Conservation (phyloP, 2,888 invertebrate genomes). For the Lasioglossum villosulum region DNA sequence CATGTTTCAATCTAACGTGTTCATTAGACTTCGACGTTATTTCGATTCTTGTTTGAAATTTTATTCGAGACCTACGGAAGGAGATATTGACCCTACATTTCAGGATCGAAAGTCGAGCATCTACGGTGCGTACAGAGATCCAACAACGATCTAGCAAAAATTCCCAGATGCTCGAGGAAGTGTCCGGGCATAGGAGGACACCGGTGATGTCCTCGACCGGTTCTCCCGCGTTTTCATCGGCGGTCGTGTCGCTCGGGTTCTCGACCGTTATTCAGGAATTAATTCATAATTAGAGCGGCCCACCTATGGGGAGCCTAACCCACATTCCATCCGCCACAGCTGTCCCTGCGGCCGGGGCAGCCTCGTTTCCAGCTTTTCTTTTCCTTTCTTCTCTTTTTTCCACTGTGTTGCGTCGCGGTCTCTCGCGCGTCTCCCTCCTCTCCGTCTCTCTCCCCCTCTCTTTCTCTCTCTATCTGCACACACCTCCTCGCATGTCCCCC, state of each 20-base stretch:
- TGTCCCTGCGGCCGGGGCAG: slow-evolving; percentile 70
- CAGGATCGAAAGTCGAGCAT: too few species aligned
- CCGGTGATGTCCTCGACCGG: slow-evolving; percentile 54
- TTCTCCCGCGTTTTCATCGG: slow-evolving; percentile 70
- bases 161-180: background rate
- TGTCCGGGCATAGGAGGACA: background rate
- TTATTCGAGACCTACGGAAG: too few species aligned
- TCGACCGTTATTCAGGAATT: slow-evolving; percentile 83
- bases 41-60: background rate
- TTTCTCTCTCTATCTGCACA: background rate
- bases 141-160: background rate
- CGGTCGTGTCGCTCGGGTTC: slow-evolving; percentile 74
- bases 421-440: background rate
- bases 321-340: slow-evolving; percentile 79
- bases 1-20: background rate
- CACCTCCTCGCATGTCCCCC: background rate
- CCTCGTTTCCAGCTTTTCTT: slow-evolving; percentile 70
- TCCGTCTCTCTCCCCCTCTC: background rate
- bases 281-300: slow-evolving; percentile 83
- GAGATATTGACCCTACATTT: too few species aligned
- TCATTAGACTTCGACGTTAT: background rate
- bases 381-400: slow-evolving; percentile 52
- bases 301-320: slow-evolving; percentile 78
- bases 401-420: background rate
- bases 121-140: background rate